Evolutionary conservation across 30 jellyfish, hydroid and myxozoan genomes (phyloP).

Genomic region (Rhopilema esculentum): DNA sequence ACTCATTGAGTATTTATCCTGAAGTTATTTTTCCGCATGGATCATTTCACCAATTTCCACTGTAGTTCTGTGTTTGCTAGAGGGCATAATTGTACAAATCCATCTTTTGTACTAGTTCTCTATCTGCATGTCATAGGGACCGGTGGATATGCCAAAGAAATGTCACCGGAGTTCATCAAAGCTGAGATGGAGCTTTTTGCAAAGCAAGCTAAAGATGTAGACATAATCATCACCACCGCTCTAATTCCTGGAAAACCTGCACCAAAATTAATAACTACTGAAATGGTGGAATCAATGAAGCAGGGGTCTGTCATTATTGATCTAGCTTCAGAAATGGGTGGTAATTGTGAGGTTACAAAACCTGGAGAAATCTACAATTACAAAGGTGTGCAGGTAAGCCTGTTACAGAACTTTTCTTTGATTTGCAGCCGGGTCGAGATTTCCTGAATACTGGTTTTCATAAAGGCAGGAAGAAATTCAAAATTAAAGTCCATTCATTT

Average conservation of each 20-base stretch:
- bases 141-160: slow-evolving; percentile 98
- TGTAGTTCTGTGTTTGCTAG: no score
- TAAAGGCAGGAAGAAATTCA: no score
- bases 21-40: no score
- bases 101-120: no score
- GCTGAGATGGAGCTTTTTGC: slow-evolving; percentile 98
- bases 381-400: slow-evolving; percentile 86
- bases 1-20: no score
- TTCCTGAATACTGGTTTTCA: no score
- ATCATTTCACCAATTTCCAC: no score
- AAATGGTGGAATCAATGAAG: slow-evolving; percentile 96
- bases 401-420: no score
- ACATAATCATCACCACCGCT: slow-evolving; percentile 90
- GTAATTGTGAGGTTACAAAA: slow-evolving; percentile 90
- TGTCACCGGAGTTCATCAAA: slow-evolving; percentile 95
- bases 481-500: no score
- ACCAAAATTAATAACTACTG: slow-evolving; percentile 87
- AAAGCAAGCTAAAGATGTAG: slow-evolving; percentile 93
- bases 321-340: slow-evolving; percentile 96
- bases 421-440: neutral
- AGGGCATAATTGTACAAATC: no score
- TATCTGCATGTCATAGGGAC: slow-evolving; percentile 50
- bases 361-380: slow-evolving; percentile 87
- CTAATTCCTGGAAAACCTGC: slow-evolving; percentile 96
- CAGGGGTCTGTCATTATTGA: slow-evolving; percentile 98